These are phyloP conservation scores for Barypeithes pellucidus DNA, from an alignment of 2,888 invertebrate genomes.

Conservation along the genomic window DNA sequence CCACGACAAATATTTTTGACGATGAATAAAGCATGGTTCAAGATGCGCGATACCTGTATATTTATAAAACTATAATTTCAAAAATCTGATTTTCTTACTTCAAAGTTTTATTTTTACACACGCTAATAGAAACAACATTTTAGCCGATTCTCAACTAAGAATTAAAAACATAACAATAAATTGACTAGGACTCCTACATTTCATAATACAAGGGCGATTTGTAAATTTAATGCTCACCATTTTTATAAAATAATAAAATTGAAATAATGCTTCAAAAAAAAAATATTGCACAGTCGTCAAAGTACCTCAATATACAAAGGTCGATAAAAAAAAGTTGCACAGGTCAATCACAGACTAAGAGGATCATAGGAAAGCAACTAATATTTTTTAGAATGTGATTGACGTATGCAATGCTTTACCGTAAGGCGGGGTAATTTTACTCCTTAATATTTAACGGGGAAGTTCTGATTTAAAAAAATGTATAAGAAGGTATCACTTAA, in stretches of 20 bases:
- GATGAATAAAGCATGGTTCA: conserved; percentile 28
- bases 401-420: background rate
- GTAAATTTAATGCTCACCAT: conserved; percentile 43
- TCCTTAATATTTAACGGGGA: too few relatives aligned
- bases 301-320: background rate
- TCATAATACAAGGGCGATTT: conserved; percentile 42
- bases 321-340: background rate
- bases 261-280: background rate
- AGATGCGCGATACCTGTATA: conserved; percentile 36
- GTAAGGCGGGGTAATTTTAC: background rate
- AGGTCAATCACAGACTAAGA: background rate
- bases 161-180: conserved; percentile 52
- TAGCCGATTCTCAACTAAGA: conserved; percentile 39
- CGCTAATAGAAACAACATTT: conserved; percentile 37
- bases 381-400: background rate
- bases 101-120: conserved; percentile 45
- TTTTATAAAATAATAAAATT: conserved; percentile 18
- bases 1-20: conserved; percentile 12
- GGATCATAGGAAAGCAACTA: background rate
- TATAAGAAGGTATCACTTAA: too few relatives aligned
- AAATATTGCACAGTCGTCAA: conserved; percentile 16
- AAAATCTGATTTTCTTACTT: conserved; percentile 32
- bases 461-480: too few relatives aligned
- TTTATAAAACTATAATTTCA: conserved; percentile 40
- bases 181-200: conserved; percentile 52